Evolutionary conservation across 1,140 invertebrate species (phyloP).

Genomic region (Brachionus rotundiformis): DNA sequence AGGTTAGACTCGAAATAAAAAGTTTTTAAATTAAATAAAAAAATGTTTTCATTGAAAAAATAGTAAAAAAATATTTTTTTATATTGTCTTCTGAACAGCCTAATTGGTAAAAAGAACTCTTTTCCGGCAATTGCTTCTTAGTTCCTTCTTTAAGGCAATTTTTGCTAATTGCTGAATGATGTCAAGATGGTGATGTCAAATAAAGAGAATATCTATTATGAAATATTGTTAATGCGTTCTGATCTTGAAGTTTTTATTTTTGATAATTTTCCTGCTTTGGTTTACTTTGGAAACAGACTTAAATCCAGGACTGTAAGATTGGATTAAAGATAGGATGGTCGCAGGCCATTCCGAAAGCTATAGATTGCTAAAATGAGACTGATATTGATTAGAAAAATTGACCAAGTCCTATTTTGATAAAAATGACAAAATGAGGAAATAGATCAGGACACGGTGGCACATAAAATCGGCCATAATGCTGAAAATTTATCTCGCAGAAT

Average conservation of each 20-base stretch:
- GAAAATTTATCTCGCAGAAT: neutral
- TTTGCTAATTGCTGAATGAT: no score
- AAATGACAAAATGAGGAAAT: neutral
- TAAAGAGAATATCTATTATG: no score
- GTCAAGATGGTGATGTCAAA: no score
- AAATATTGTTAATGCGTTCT: no score
- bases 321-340: neutral
- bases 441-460: neutral
- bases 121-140: no score
- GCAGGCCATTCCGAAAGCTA: neutral
- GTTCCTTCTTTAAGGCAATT: no score
- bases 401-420: neutral
- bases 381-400: neutral
- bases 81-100: no score
- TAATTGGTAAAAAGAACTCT: neutral
- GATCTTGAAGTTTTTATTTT: no score
- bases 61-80: neutral
- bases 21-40: neutral
- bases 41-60: constrained; percentile 5
- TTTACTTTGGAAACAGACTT: neutral
- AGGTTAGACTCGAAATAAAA: constrained; percentile 14
- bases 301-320: neutral
- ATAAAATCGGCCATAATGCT: neutral
- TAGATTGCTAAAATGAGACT: neutral
- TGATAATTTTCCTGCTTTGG: no score